These are phyloP conservation scores for Leucosticte australis DNA, from an alignment of 2,113 vertebrate genomes.

Conservation along the genomic window DNA sequence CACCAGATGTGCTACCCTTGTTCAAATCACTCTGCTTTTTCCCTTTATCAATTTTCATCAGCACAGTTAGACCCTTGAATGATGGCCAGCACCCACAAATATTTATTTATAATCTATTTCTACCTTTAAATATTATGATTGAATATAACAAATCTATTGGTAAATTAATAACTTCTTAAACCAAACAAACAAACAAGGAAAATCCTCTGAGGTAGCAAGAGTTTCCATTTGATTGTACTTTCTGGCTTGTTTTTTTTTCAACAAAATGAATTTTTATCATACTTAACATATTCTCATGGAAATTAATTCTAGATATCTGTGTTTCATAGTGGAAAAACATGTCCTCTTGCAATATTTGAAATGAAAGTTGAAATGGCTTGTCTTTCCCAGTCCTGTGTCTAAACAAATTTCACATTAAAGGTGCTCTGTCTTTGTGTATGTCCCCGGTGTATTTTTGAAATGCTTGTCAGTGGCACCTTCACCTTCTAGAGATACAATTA, in stretches of 20 bases:
- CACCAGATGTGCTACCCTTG: rapidly evolving
- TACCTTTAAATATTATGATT: background rate
- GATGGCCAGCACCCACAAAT: background rate
- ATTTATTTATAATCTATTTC: background rate
- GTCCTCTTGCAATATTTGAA: background rate
- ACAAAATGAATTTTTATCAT: background rate
- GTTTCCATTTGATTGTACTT: background rate
- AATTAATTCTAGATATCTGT: background rate
- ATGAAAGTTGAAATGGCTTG: background rate
- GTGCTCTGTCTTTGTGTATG: background rate
- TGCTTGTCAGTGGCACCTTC: background rate
- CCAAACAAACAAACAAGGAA: background rate
- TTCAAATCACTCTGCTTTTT: background rate
- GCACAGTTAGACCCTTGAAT: background rate
- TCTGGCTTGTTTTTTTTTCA: background rate
- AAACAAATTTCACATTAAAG: background rate
- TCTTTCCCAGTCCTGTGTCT: background rate
- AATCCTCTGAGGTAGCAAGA: background rate
- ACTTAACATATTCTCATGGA: background rate
- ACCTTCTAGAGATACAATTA: conserved; percentile 7
- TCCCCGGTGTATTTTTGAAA: background rate
- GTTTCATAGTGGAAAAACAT: background rate
- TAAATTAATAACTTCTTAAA: background rate
- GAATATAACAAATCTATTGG: background rate
- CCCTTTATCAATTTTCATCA: background rate